These are phyloP conservation scores for Drosophila leonis DNA, from an alignment of 2,888 invertebrate species.

Conservation along the genomic window DNA sequence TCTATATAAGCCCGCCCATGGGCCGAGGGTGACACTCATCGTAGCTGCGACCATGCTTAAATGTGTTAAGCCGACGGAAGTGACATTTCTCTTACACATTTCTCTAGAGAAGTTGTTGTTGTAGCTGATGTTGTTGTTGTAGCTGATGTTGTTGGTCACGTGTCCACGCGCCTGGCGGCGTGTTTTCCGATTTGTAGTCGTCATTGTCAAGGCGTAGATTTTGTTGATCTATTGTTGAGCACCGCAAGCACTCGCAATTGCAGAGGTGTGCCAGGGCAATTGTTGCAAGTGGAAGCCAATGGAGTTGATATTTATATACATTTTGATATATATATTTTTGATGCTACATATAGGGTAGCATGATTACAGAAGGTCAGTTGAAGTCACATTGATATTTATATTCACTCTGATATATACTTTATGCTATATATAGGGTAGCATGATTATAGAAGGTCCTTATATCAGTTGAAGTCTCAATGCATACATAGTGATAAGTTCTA, in stretches of 20 bases:
- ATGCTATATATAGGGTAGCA: too few species aligned
- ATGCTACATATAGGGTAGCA: too few species aligned
- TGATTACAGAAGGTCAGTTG: too few species aligned
- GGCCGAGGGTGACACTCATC: conserved; percentile 31
- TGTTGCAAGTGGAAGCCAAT: background rate
- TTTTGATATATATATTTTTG: background rate
- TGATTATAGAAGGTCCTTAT: too few species aligned
- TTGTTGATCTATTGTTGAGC: conserved; percentile 63
- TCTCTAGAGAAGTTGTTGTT: conserved; percentile 19
- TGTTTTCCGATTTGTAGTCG: conserved; percentile 79
- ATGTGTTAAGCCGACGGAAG: conserved; percentile 79
- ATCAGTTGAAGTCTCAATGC: too few species aligned
- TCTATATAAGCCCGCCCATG: conserved; percentile 15
- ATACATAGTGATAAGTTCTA: too few species aligned
- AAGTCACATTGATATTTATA: too few species aligned
- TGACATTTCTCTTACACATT: conserved; percentile 71
- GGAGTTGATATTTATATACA: background rate
- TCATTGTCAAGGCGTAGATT: conserved; percentile 68
- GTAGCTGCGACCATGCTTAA: conserved; percentile 59
- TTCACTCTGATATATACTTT: too few species aligned
- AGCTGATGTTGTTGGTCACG: conserved; percentile 64
- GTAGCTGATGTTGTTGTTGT: conserved; percentile 18
- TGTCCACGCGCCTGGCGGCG: conserved; percentile 71
- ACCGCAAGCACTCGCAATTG: background rate
- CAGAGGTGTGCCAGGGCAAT: conserved; percentile 6